A percentile compares a stretch with the other conserved stretches of the same genome.
phyloP scores from a whole-genome alignment of 2,888 invertebrate species.

The Rhabditoides inermis region DNA sequence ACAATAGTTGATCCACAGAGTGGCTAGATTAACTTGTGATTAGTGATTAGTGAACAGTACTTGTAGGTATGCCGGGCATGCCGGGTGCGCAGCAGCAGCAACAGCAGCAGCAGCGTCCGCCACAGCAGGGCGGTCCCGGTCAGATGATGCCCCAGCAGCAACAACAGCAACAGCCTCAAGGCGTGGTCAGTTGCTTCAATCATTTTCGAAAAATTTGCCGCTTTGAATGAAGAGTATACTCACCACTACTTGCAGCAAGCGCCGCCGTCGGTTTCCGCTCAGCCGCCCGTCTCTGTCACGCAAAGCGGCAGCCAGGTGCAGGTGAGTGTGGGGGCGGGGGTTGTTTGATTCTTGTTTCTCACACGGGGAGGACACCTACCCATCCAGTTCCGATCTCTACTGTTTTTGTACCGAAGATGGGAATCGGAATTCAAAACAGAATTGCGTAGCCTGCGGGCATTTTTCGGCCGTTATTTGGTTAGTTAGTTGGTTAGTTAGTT shows the following conservation, averaged over 20 bases:
- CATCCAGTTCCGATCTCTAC: not conserved
- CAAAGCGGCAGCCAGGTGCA: slow-evolving; percentile 37
- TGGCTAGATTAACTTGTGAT: no score
- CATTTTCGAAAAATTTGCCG: no score
- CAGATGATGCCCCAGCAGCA: slow-evolving; percentile 11
- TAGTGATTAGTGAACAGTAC: no score
- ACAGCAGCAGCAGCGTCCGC: slow-evolving; percentile 1
- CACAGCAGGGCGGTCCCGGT: slow-evolving; percentile 6
- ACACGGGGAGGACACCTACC: no score
- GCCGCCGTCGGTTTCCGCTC: slow-evolving; percentile 1
- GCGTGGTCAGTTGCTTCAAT: no score
- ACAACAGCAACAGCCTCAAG: no score
- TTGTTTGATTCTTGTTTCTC: no score
- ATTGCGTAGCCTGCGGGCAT: not conserved
- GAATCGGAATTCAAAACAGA: not conserved
- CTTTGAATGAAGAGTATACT: no score
- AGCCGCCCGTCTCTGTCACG: slow-evolving; percentile 22
- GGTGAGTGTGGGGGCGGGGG: slow-evolving; percentile 18
- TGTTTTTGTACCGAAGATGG: not conserved
- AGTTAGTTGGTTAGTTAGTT: slow-evolving; percentile 7
- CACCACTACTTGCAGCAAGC: no score
- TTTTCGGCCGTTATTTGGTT: not conserved
- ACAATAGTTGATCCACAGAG: no score
- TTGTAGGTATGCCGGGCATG: no score
- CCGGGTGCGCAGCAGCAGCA: slow-evolving; percentile 3